These are phyloP conservation scores for Eulemur macaco DNA, from an alignment of 2,113 vertebrate genomes.

Conservation along the genomic window DNA sequence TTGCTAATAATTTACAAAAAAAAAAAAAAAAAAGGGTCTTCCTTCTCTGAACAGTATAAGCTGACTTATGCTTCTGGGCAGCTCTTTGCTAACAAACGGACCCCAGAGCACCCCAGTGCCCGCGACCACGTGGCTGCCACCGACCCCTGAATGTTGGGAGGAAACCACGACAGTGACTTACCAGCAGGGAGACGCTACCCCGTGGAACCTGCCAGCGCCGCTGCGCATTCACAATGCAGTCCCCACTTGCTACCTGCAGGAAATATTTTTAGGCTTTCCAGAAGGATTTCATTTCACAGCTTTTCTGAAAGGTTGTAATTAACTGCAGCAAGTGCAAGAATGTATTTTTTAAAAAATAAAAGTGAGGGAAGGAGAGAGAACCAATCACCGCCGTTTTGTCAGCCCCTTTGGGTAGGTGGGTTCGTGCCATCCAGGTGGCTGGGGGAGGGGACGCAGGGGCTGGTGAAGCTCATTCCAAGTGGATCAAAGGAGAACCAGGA, in stretches of 20 bases:
- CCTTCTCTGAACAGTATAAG: not conserved
- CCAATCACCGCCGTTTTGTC: not conserved
- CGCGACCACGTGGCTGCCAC: not conserved
- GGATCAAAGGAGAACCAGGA: not conserved
- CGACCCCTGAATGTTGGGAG: not conserved
- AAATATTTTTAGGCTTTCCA: conserved; percentile 74
- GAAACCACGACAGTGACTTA: not conserved
- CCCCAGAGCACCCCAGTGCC: not conserved
- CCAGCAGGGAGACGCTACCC: not conserved
- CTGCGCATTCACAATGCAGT: not conserved
- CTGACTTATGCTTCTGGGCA: not conserved
- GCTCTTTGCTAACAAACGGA: not conserved
- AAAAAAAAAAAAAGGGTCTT: not conserved
- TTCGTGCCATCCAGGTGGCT: conserved; percentile 3
- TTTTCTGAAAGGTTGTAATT: conserved; percentile 78
- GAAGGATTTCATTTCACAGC: conserved; percentile 69
- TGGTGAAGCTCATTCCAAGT: not conserved
- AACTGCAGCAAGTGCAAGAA: conserved; percentile 62
- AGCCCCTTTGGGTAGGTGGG: not conserved
- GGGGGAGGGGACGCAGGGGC: not conserved
- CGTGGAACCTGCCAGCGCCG: not conserved
- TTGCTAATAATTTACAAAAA: not conserved
- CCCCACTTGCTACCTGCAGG: conserved; percentile 57
- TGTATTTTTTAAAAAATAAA: conserved; percentile 60
- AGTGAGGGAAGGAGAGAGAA: not conserved